Evolutionary conservation across 2,888 invertebrate species (phyloP), one percentile per base, ranked within the genome.

Genomic region (Zhuqinia jingwanae): DNA sequence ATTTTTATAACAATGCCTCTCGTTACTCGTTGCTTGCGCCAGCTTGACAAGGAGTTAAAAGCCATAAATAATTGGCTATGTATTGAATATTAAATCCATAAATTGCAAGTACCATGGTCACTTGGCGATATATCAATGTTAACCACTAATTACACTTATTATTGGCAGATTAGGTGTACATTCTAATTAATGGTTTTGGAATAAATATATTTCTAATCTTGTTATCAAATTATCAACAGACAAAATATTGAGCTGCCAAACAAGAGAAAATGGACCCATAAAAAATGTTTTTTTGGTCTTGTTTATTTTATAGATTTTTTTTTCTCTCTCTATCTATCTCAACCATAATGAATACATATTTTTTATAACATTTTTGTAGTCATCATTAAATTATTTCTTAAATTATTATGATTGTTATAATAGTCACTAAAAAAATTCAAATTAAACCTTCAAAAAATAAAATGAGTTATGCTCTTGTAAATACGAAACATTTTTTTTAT

Each of bases 191-290:
- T 60, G 60, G 15, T 22, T 56, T 60, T 36, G n/a, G n/a, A 56
- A 22, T 22, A 56, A 15, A n/a, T n/a, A n/a, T n/a, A 47, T 47
- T 47, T 47, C n/a, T 42, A 60, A 30, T n/a, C 17, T 25, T 27
- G 17, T 60, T 27, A 27, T 56, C 56, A 56, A n/a, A 17, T n/a
- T 17, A 56, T 22, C 56, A 22, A 27, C 27, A 27, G 17, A 17
- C 1, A n/a, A 20, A 10, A 10, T 6, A 8, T 11, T 13, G n/a
- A n/a, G 60, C 8, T 68, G 42, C 65, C 65, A 68, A 68, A 68
- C 42, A 68, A 42, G 65, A 68, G 65, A 68, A 63, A 68, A 68
- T 36, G 36, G 65, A 17, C 27, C 36, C 20, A 68, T 68, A 68
- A 68, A 42, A 42, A 5, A n/a, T 42, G 17, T 63, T 30, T 36